Evolutionary conservation across 2,113 vertebrate genomes (phyloP), one percentile per base, ranked within the genome.

Genomic region (Semicossyphus pulcher): DNA sequence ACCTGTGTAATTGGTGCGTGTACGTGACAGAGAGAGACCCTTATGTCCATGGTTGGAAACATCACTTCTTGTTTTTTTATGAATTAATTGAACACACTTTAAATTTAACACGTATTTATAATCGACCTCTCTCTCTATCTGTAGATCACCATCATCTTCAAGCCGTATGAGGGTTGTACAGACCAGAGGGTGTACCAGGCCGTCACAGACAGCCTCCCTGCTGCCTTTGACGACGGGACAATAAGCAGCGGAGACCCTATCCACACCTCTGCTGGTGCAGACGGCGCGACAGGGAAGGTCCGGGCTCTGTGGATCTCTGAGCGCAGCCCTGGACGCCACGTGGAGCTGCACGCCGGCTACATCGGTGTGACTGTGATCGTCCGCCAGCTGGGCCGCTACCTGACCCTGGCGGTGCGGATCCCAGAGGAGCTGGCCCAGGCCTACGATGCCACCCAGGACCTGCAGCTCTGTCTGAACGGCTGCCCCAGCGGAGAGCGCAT

Each of bases 141-240:
- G 2, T 70, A 99, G 97, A 92, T 99, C 86, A 99, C 98, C 5
- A 90, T 99, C 67, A 99, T 99, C 86, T 99, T 99, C 89, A 99
- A 99, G 86, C 95, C 97, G 0, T 97, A 95, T 60, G 95, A 93
- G 51, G 95, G 96, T 51, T 99, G 98, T 64, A 99, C 96, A 1
- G 96, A 99, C 44, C 97, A 98, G 94, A 97, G 96, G 75, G 97
- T 99, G 0, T 99, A 99, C 93, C 97, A 99, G 70, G 97, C 96
- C 0, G 94, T 96, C 86, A 96, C 96, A 1, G 96, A 98, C 72
- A 96, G 96, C 90, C 94, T 99, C 39, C 97, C 97, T 0, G 95
- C 96, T 3, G 97, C 98, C 75, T 99, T 99, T 39, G 95, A 97
- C 52, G 98, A 99, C 7, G 97, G 98, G 48, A 97, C 96, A 0